phyloP scores from a whole-genome alignment of 2,113 vertebrate genomes.

The Atlantisia rogersi region DNA sequence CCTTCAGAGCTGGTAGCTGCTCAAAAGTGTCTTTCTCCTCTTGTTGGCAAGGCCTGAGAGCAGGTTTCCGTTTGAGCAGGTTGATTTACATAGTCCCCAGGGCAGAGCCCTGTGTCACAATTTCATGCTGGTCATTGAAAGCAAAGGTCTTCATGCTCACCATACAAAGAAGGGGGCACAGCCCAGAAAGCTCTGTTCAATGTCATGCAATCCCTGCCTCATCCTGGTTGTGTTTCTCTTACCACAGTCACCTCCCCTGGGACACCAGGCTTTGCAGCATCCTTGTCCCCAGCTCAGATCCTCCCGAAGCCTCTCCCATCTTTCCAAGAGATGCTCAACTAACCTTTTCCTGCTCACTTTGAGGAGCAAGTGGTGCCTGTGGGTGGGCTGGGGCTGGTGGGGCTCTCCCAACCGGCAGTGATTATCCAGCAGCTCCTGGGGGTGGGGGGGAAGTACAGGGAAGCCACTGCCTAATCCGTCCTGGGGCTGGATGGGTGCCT shows the following conservation, averaged over 20 bases:
- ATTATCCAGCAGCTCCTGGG: not conserved
- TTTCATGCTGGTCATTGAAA: not conserved
- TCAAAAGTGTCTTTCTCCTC: not conserved
- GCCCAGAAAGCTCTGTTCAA: not conserved
- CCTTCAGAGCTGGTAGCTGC: not conserved
- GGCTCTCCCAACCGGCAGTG: not conserved
- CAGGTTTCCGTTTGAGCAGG: not conserved
- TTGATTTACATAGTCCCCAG: not conserved
- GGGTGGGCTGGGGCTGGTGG: constrained; percentile 9
- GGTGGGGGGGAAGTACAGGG: not conserved
- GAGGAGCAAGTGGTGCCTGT: not conserved
- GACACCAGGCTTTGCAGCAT: not conserved
- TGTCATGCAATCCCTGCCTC: rapidly evolving
- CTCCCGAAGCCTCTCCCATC: not conserved
- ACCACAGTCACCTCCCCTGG: not conserved
- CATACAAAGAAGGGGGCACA: rapidly evolving
- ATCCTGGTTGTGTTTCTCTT: not conserved
- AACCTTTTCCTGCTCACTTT: not conserved
- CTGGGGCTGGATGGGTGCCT: not conserved
- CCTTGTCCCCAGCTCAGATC: not conserved
- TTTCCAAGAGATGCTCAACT: not conserved
- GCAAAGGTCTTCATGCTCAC: not conserved
- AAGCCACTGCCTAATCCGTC: not conserved
- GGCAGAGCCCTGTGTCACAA: not conserved
- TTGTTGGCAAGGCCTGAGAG: not conserved